phyloP scores from a whole-genome alignment of 2,797 vertebrate species.

The Synanceia verrucosa region DNA sequence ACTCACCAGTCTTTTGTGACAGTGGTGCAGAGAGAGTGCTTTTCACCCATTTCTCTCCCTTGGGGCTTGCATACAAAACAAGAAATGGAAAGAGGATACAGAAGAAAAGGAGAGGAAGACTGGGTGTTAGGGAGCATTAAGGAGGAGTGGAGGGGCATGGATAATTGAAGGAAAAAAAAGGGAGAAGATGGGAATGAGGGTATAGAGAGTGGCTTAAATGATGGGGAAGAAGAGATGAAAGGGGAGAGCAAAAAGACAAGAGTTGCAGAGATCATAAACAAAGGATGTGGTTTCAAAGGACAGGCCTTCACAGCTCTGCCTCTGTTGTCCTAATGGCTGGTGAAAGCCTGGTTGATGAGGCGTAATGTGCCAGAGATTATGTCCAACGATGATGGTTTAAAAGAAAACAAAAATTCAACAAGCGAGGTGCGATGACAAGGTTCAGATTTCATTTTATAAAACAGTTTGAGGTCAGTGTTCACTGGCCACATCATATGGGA shows the following conservation, averaged over 20 bases:
- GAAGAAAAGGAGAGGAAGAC: slow-evolving; percentile 55
- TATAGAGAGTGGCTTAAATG: slow-evolving; percentile 36
- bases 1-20: slow-evolving; percentile 84
- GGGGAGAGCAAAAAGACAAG: slow-evolving; percentile 51
- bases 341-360: slow-evolving; percentile 62
- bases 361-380: slow-evolving; percentile 33
- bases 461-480: slow-evolving; percentile 20
- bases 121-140: slow-evolving; percentile 64
- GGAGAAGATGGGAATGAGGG: slow-evolving; percentile 45
- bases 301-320: slow-evolving; percentile 38
- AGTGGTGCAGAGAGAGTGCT: slow-evolving; percentile 81
- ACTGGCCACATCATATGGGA: background rate
- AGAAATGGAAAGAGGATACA: slow-evolving; percentile 71
- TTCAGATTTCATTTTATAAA: slow-evolving; percentile 25
- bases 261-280: slow-evolving; percentile 64
- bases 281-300: slow-evolving; percentile 49
- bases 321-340: slow-evolving; percentile 61
- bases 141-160: slow-evolving; percentile 38
- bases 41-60: slow-evolving; percentile 75
- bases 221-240: slow-evolving; percentile 61
- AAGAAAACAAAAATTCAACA: slow-evolving; percentile 31
- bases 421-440: background rate
- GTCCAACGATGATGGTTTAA: slow-evolving; percentile 42
- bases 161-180: slow-evolving; percentile 58
- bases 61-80: slow-evolving; percentile 74